phyloP scores from a whole-genome alignment of 2,797 vertebrate genomes.

The Lophius americanus region DNA sequence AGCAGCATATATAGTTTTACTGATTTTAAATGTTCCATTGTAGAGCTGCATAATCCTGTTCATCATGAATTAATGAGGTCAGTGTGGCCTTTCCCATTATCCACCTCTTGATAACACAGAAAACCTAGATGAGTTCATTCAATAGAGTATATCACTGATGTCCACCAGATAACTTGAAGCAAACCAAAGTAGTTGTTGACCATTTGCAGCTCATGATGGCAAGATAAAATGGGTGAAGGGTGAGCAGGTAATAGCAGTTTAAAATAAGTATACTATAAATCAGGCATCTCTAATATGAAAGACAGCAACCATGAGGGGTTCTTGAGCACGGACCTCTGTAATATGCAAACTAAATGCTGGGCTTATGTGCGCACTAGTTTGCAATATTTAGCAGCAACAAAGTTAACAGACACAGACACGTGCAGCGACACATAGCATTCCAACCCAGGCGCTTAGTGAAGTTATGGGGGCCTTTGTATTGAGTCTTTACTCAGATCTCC shows the following conservation, averaged over 20 bases:
- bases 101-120: conserved; percentile 11
- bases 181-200: background rate
- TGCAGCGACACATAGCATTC: no score
- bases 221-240: background rate
- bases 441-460: no score
- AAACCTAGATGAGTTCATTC: background rate
- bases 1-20: background rate
- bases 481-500: background rate
- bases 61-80: conserved; percentile 18
- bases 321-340: background rate
- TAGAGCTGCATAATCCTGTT: background rate
- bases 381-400: no score
- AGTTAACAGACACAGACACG: no score
- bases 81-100: conserved; percentile 4
- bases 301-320: no score
- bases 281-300: background rate
- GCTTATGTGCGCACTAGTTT: no score
- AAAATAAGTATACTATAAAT: background rate
- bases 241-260: background rate
- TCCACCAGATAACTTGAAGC: no score
- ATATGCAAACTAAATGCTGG: no score
- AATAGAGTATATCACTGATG: background rate
- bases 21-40: conserved; percentile 5
- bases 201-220: background rate
- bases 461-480: background rate